Percentiles rank a stretch among this genome's conserved stretches.
Evolutionary conservation across 2,888 invertebrate genomes (phyloP).

Genomic region (Mystacides longicornis): DNA sequence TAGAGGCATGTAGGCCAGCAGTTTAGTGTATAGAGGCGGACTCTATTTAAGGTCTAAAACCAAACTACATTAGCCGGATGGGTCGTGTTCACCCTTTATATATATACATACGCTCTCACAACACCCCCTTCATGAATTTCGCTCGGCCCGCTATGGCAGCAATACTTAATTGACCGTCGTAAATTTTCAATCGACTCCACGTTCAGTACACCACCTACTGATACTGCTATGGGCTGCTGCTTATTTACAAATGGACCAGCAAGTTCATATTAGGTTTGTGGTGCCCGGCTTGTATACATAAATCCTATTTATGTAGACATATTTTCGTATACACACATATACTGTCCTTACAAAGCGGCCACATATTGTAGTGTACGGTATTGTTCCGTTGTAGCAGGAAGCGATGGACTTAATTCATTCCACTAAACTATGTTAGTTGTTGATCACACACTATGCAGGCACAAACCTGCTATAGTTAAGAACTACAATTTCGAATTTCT

Average conservation of each 20-base stretch:
- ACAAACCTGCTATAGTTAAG: no score
- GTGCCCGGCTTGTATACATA: no score
- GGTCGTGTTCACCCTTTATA: neutral
- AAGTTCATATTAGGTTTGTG: neutral
- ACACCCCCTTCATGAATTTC: neutral
- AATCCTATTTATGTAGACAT: no score
- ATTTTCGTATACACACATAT: no score
- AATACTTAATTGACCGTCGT: conserved; percentile 4
- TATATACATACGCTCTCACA: no score
- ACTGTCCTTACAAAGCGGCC: no score
- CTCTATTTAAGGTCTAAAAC: conserved; percentile 3
- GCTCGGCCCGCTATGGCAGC: neutral
- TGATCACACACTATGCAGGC: no score
- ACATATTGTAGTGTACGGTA: no score
- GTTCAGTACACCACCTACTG: neutral
- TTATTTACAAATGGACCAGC: neutral
- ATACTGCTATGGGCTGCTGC: neutral
- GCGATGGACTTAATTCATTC: no score
- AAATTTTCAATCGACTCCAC: conserved; percentile 5
- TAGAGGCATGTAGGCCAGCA: neutral
- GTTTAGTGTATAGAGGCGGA: neutral
- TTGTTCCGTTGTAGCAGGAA: no score
- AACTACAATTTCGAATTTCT: no score
- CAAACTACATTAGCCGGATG: conserved; percentile 1
- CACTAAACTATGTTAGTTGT: no score